phyloP scores from a whole-genome alignment of 2,113 vertebrate species.

The Notiomystis cincta region DNA sequence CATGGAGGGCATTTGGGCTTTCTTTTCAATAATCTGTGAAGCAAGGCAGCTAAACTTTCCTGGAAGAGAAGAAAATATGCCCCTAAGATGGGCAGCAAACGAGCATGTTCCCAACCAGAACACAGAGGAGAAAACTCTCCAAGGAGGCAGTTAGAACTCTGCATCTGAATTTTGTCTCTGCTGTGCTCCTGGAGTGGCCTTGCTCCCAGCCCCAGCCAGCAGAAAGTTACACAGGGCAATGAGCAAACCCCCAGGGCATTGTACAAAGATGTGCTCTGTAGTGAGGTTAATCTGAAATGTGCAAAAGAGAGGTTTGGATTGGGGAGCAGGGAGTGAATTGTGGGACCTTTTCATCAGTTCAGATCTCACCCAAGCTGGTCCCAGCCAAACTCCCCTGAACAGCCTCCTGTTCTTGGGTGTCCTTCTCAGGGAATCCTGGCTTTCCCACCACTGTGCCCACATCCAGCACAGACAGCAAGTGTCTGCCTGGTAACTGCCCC shows the following conservation, averaged over 20 bases:
- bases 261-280: not conserved
- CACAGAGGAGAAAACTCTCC: not conserved
- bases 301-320: fast-evolving
- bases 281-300: not conserved
- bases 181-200: not conserved
- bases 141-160: not conserved
- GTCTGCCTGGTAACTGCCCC: not conserved
- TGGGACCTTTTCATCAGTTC: not conserved
- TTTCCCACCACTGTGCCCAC: not conserved
- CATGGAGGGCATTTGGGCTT: not conserved
- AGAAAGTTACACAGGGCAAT: fast-evolving
- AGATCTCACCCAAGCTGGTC: not conserved
- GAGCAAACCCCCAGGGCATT: not conserved
- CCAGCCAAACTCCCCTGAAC: not conserved
- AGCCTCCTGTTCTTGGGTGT: not conserved
- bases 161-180: not conserved
- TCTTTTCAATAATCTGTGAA: not conserved
- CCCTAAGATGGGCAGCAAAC: not conserved
- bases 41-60: not conserved
- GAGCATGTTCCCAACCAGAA: not conserved
- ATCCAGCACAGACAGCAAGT: not conserved
- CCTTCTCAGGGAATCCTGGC: not conserved
- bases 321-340: not conserved
- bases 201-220: not conserved
- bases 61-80: not conserved